phyloP scores from a whole-genome alignment of 2,113 vertebrate species.

The Misgurnus mizolepis region DNA sequence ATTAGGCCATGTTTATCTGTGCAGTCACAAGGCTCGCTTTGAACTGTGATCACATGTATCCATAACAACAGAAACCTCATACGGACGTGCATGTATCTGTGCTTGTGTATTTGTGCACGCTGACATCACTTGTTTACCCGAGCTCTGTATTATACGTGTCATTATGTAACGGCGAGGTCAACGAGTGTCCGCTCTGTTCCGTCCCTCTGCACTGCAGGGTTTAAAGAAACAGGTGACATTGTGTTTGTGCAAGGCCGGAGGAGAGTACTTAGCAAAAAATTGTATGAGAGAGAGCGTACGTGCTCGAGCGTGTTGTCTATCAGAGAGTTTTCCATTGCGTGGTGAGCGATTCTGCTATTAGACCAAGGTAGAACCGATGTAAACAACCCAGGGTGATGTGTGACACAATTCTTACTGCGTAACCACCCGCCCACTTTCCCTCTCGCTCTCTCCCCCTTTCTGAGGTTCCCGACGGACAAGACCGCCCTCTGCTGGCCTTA shows the following conservation, averaged over 20 bases:
- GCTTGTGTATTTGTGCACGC: conserved; percentile 33
- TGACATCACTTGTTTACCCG: conserved; percentile 73
- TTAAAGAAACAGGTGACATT: conserved; percentile 48
- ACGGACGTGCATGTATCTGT: conserved; percentile 42
- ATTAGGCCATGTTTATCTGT: conserved; percentile 5
- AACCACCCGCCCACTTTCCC: conserved; percentile 4
- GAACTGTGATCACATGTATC: conserved; percentile 62
- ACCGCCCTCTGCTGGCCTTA: conserved; percentile 48
- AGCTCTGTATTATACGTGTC: conserved; percentile 47
- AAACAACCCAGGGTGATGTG: conserved; percentile 54
- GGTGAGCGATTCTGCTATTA: conserved; percentile 46
- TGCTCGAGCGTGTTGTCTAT: conserved; percentile 14
- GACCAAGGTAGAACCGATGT: conserved; percentile 40
- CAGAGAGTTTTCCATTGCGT: conserved; percentile 48
- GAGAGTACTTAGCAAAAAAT: conserved; percentile 31
- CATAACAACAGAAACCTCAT: conserved; percentile 53
- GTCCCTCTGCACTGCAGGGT: conserved; percentile 21
- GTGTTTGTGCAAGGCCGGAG: conserved; percentile 30
- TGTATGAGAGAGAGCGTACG: conserved; percentile 9
- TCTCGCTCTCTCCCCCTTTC: not conserved
- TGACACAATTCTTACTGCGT: conserved; percentile 30
- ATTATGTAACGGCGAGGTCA: conserved; percentile 56
- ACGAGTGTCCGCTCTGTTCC: conserved; percentile 25
- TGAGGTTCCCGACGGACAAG: not conserved
- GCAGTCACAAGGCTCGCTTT: conserved; percentile 28